phyloP scores from a whole-genome alignment of 2,113 vertebrate species.

The Tragulus kanchil region DNA sequence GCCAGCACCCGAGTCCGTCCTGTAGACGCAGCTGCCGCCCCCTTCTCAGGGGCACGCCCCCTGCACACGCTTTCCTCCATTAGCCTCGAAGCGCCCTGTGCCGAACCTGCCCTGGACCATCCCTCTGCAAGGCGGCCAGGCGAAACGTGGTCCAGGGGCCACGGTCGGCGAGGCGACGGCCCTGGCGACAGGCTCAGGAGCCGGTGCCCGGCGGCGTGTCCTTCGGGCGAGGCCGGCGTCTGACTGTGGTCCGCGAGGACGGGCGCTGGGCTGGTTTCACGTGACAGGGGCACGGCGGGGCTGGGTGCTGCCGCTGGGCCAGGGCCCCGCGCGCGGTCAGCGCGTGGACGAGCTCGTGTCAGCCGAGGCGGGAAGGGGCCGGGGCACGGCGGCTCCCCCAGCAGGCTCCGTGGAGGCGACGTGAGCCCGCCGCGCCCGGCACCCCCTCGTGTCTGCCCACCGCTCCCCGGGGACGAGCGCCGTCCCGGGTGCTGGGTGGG shows the following conservation, averaged over 20 bases:
- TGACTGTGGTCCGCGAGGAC: accelerated
- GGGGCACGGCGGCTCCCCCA: background rate
- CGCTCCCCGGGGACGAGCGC: accelerated
- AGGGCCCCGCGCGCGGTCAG: accelerated
- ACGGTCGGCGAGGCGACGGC: accelerated
- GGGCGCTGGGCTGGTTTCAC: accelerated
- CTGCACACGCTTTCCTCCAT: background rate
- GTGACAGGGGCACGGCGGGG: background rate
- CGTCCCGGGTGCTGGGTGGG: accelerated
- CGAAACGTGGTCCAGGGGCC: background rate
- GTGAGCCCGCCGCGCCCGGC: accelerated
- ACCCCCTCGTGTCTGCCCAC: background rate
- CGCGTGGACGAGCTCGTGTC: background rate
- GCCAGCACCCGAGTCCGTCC: background rate
- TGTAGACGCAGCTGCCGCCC: background rate
- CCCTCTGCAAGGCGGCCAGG: background rate
- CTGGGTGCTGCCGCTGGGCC: too few species aligned
- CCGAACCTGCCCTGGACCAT: background rate
- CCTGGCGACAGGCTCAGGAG: accelerated
- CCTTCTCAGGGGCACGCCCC: background rate
- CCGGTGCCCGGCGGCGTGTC: accelerated
- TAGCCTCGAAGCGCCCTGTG: background rate
- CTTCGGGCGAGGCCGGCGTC: accelerated
- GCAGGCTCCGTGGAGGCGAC: accelerated
- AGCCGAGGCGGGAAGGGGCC: background rate